Evolutionary conservation across 2,113 vertebrate genomes (phyloP).

Genomic region (Vulpes ferrilata): DNA sequence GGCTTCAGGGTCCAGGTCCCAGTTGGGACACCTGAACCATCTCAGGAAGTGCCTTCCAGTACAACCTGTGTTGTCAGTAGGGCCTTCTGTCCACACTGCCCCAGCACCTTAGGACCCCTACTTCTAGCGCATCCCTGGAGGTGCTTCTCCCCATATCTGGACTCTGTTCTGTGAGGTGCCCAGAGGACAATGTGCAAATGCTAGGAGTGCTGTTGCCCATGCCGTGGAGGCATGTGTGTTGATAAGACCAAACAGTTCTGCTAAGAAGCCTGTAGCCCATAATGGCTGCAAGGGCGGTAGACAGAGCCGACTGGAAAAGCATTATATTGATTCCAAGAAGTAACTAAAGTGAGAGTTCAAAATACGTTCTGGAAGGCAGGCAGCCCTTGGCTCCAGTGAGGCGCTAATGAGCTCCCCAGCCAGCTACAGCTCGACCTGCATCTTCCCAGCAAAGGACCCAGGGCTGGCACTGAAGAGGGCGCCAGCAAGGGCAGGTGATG

Average conservation of each 20-base stretch:
- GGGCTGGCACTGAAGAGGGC: slow-evolving; percentile 22
- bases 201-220: background rate
- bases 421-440: slow-evolving; percentile 19
- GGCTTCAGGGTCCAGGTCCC: background rate
- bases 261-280: background rate
- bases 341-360: slow-evolving; percentile 52
- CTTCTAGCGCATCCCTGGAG: background rate
- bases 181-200: background rate
- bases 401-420: slow-evolving; percentile 78
- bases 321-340: slow-evolving; percentile 58
- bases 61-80: background rate
- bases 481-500: background rate
- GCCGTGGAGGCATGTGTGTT: background rate
- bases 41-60: background rate
- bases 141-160: background rate
- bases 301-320: background rate
- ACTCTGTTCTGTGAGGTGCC: background rate
- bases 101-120: background rate
- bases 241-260: background rate
- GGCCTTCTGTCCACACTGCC: background rate
- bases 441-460: slow-evolving; percentile 57
- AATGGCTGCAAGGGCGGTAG: background rate
- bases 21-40: background rate
- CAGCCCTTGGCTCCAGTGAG: slow-evolving; percentile 45
- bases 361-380: slow-evolving; percentile 63